phyloP scores from a whole-genome alignment of 2,888 invertebrate genomes.

The Drosophila barbarae region DNA sequence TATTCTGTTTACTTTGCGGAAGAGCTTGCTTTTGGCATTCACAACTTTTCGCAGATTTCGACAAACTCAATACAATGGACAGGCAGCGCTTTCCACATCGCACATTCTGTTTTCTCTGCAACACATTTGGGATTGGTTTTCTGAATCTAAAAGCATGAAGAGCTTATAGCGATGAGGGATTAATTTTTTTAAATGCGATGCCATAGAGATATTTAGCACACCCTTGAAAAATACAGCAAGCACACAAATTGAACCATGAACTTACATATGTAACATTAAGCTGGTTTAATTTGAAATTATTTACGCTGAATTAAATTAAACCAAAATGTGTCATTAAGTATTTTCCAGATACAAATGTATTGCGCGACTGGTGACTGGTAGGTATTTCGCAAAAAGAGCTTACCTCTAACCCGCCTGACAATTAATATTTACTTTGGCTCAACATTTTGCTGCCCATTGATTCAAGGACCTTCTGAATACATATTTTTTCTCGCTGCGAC shows the following conservation, averaged over 20 bases:
- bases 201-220: not conserved
- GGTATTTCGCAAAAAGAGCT: not conserved
- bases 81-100: slow-evolving; percentile 2
- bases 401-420: not conserved
- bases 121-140: not conserved
- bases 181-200: slow-evolving; percentile 1
- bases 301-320: not conserved
- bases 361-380: too few species aligned
- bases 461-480: not conserved
- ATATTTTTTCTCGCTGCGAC: slow-evolving; percentile 6
- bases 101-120: not conserved
- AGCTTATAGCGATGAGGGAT: not conserved
- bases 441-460: slow-evolving; percentile 16
- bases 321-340: not conserved
- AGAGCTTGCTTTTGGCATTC: slow-evolving; percentile 17
- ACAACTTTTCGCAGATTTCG: slow-evolving; percentile 3
- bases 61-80: slow-evolving; percentile 1
- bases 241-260: not conserved
- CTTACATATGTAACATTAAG: not conserved
- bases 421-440: slow-evolving; percentile 9
- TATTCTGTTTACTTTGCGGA: slow-evolving; percentile 18
- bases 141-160: slow-evolving; percentile 1
- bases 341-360: not conserved
- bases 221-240: not conserved
- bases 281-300: not conserved